These are phyloP conservation scores for Brachyrhaphis roseni DNA, from an alignment of 2,797 vertebrate species.

Conservation along the genomic window DNA sequence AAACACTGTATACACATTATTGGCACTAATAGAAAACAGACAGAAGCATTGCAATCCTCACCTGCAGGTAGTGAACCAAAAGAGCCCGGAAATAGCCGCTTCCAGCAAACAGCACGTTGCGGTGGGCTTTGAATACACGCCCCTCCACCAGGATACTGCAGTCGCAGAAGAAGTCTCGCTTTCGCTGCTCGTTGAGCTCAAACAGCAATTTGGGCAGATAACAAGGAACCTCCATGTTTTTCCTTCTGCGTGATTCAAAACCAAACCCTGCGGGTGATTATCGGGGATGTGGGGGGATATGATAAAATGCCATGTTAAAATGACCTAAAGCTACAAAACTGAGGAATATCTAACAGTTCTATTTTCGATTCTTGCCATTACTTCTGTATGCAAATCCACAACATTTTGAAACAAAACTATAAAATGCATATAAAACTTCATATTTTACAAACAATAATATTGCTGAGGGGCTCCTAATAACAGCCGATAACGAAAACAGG, in stretches of 20 bases:
- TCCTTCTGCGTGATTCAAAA: not conserved
- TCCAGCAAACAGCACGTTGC: slow-evolving; percentile 95
- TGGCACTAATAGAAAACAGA: not conserved
- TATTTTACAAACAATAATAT: not conserved
- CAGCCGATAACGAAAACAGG: not conserved
- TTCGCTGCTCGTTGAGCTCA: slow-evolving; percentile 95
- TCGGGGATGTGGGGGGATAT: rapidly evolving
- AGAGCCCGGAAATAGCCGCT: slow-evolving; percentile 96
- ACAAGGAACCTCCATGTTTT: slow-evolving; percentile 91
- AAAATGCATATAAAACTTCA: not conserved
- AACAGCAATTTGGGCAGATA: slow-evolving; percentile 91
- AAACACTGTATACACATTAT: not conserved
- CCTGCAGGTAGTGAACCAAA: slow-evolving; percentile 93
- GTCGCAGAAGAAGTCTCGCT: slow-evolving; percentile 97
- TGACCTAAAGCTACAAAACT: not conserved
- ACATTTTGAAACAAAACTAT: not conserved
- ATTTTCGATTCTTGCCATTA: not conserved
- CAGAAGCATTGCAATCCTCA: slow-evolving; percentile 19
- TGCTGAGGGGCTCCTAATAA: too few relatives aligned
- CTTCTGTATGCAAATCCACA: not conserved
- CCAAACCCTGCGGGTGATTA: not conserved
- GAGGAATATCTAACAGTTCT: not conserved
- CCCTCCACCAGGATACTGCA: slow-evolving; percentile 98
- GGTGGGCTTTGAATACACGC: slow-evolving; percentile 95
- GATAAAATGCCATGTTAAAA: not conserved